Evolutionary conservation across 2,797 vertebrate genomes (phyloP).

Genomic region (Phalanger gymnotis): DNA sequence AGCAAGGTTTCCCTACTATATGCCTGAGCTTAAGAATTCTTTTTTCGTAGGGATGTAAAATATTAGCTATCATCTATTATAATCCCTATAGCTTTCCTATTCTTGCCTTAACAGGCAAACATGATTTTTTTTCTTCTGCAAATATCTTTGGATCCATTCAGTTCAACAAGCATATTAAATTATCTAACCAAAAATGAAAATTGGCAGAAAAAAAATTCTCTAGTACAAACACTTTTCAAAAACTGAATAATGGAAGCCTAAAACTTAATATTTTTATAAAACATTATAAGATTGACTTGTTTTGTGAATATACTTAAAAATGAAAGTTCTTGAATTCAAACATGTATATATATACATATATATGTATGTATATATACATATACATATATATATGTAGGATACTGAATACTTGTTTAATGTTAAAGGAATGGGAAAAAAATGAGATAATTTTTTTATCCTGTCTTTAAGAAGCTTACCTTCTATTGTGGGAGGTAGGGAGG

Average conservation of each 20-base stretch:
- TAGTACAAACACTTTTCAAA: not conserved
- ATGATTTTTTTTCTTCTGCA: slow-evolving; percentile 38
- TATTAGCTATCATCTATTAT: not conserved
- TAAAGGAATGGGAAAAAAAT: not conserved
- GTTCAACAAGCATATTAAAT: not conserved
- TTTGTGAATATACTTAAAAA: not conserved
- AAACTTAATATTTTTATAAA: not conserved
- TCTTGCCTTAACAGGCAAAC: slow-evolving; percentile 33
- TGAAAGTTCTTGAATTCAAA: not conserved
- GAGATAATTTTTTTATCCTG: not conserved
- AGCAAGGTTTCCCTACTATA: not conserved
- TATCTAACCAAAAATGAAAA: not conserved
- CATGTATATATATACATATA: too few species aligned
- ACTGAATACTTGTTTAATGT: not conserved
- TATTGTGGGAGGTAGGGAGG: not conserved
- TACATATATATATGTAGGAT: not conserved
- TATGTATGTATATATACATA: too few species aligned
- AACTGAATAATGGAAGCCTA: not conserved
- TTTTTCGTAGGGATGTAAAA: not conserved
- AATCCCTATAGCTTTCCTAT: not conserved
- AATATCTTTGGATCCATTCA: slow-evolving; percentile 2
- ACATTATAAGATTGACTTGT: not conserved
- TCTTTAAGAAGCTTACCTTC: not conserved
- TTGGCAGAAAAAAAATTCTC: not conserved
- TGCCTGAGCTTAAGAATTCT: not conserved